These are phyloP conservation scores for Myopa tessellatipennis DNA, from an alignment of 2,888 invertebrate species.

Conservation along the genomic window DNA sequence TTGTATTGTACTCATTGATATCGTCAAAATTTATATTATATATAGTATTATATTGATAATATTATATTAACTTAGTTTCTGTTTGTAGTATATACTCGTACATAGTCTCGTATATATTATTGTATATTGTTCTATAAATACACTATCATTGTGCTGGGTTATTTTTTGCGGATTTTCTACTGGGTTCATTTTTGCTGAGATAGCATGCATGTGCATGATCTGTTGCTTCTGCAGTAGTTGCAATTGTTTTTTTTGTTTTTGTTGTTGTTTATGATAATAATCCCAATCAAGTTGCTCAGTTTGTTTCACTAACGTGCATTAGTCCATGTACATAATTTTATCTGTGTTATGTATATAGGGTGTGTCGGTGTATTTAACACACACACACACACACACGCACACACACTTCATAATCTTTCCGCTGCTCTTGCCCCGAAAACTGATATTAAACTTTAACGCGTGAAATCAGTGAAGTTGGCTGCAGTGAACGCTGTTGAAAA, in stretches of 20 bases:
- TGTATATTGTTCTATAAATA: too few relatives aligned
- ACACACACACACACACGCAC: neutral
- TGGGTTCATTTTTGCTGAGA: too few relatives aligned
- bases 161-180: too few relatives aligned
- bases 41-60: too few relatives aligned
- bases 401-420: slow-evolving; percentile 4
- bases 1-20: too few relatives aligned
- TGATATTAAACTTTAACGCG: slow-evolving; percentile 13
- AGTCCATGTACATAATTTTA: neutral
- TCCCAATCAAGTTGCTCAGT: slow-evolving; percentile 37
- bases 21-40: too few relatives aligned
- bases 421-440: neutral
- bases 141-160: too few relatives aligned
- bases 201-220: neutral
- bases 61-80: too few relatives aligned
- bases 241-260: neutral
- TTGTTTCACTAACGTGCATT: slow-evolving; percentile 17
- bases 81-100: too few relatives aligned
- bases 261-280: slow-evolving; percentile 30
- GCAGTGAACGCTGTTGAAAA: neutral
- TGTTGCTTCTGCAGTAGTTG: neutral
- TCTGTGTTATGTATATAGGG: neutral
- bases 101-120: too few relatives aligned
- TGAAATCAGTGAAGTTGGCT: slow-evolving; percentile 16
- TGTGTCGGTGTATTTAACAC: slow-evolving; percentile 3